Evolutionary conservation across 2,113 vertebrate species (phyloP).

Genomic region (Herpetotheres cachinnans): DNA sequence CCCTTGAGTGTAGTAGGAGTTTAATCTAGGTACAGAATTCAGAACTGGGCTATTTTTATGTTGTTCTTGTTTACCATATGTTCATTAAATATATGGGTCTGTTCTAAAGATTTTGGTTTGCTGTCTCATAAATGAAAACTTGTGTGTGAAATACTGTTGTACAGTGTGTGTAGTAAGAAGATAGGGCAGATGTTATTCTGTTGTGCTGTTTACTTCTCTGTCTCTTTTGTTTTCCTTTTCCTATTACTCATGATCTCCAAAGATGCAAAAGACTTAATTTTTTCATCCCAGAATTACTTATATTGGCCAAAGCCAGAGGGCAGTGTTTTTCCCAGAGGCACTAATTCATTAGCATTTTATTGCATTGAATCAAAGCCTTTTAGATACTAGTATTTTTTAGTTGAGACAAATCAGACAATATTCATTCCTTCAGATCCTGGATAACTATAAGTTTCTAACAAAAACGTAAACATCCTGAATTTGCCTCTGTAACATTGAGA

Average conservation of each 20-base stretch:
- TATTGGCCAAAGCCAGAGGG: not conserved
- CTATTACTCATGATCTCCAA: not conserved
- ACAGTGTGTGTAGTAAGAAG: not conserved
- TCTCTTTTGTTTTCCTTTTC: constrained; percentile 2
- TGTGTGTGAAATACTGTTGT: not conserved
- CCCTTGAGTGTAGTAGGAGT: constrained; percentile 14
- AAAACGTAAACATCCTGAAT: not conserved
- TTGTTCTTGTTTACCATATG: constrained; percentile 22
- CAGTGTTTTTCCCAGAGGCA: not conserved
- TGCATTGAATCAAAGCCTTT: not conserved
- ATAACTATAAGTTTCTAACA: not conserved
- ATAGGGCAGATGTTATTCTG: not conserved
- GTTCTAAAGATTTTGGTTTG: constrained; percentile 19
- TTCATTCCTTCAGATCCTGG: not conserved
- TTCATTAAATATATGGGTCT: constrained; percentile 18
- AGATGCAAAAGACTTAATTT: not conserved
- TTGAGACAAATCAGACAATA: not conserved
- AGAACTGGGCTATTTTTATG: constrained; percentile 50
- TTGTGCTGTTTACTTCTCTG: constrained; percentile 21
- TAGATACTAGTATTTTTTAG: not conserved
- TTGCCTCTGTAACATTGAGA: not conserved
- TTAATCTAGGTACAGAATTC: constrained; percentile 56
- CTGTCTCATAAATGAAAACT: constrained; percentile 21
- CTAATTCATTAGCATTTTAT: not conserved
- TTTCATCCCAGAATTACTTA: not conserved